Evolutionary conservation across 2,888 invertebrate genomes (phyloP).

Genomic region (Cancer borealis): DNA sequence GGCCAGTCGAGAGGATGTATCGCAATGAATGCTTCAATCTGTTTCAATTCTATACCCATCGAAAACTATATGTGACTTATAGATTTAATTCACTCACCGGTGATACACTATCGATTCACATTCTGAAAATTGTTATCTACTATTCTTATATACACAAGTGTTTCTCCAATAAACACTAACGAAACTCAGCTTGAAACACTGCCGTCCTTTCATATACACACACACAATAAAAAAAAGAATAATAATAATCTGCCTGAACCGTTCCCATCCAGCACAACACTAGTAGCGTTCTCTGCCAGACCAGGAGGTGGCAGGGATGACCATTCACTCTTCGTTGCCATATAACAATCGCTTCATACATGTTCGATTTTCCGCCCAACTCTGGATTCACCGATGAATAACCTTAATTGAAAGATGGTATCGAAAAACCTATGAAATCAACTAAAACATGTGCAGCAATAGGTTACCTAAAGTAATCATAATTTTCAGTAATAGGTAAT

Average conservation of each 20-base stretch:
- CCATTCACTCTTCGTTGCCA: neutral
- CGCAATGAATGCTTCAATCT: conserved; percentile 3
- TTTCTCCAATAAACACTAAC: no score
- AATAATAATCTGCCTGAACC: no score
- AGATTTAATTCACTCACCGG: no score
- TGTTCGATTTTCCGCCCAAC: no score
- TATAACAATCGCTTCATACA: conserved; percentile 3
- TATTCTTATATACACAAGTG: no score
- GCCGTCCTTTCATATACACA: neutral
- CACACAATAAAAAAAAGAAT: neutral
- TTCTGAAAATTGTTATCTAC: no score
- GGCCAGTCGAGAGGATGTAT: neutral
- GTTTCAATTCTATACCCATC: neutral
- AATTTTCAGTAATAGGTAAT: neutral
- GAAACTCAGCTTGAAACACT: neutral
- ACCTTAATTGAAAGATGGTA: neutral
- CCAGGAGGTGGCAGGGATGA: neutral
- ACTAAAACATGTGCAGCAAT: neutral
- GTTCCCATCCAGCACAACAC: no score
- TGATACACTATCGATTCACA: no score
- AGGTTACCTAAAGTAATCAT: neutral
- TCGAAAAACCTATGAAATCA: neutral
- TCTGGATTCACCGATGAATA: neutral
- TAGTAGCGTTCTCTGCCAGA: neutral
- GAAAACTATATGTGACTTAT: no score